Percentiles rank a stretch among this genome's conserved stretches.
These are phyloP conservation scores for Escarpia spicata DNA, from an alignment of 2,888 invertebrate genomes.

Conservation along the genomic window DNA sequence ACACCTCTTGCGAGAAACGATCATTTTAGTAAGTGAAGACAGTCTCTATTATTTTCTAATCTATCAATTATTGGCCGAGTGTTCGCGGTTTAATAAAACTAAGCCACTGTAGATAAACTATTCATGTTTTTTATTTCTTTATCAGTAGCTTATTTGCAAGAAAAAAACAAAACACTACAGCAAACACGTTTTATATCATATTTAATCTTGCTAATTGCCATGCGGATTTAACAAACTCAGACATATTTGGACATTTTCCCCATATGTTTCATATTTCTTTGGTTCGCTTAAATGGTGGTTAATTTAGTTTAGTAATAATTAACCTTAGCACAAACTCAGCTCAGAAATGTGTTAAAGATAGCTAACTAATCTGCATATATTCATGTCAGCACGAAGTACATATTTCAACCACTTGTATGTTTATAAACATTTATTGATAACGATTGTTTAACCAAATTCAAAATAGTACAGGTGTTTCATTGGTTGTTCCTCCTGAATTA, in stretches of 20 bases:
- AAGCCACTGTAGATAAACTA: not conserved
- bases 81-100: too few species aligned
- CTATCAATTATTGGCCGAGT: not conserved
- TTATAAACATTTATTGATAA: not conserved
- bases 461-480: not conserved
- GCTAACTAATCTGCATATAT: not conserved
- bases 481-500: not conserved
- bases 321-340: not conserved
- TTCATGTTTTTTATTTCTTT: not conserved
- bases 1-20: not conserved
- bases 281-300: not conserved
- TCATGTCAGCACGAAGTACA: not conserved
- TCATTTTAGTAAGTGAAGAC: not conserved
- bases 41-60: not conserved
- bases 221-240: not conserved
- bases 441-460: too few species aligned
- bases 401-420: not conserved
- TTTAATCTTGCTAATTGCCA: not conserved
- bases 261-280: not conserved
- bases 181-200: not conserved
- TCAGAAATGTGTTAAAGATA: not conserved
- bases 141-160: not conserved
- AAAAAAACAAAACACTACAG: not conserved
- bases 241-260: not conserved
- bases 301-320: not conserved